Evolutionary conservation across 2,888 invertebrate species (phyloP).

Genomic region (Eupithecia inturbata): DNA sequence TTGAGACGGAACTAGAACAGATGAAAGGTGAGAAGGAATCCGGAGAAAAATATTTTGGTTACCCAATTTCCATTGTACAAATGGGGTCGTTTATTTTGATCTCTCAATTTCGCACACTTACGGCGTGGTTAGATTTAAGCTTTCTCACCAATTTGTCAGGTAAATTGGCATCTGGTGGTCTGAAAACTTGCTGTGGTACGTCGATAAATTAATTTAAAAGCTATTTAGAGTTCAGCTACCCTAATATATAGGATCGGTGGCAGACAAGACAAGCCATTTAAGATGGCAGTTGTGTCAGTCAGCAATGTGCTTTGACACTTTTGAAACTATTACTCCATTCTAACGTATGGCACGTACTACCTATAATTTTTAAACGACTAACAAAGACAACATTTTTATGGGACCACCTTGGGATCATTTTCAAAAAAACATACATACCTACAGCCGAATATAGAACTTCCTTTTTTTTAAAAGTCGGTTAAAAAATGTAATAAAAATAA

Average conservation of each 20-base stretch:
- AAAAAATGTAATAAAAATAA: too few species aligned
- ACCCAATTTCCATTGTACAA: neutral
- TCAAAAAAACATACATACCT: too few species aligned
- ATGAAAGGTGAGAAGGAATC: neutral
- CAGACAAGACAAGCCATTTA: neutral
- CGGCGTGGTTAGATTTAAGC: neutral
- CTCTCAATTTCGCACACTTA: neutral
- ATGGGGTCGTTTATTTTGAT: neutral
- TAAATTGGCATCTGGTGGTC: neutral
- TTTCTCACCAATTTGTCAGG: neutral
- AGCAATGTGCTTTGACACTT: neutral
- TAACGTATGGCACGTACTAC: neutral
- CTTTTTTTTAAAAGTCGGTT: too few species aligned
- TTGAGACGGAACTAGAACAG: neutral
- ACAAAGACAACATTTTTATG: too few species aligned
- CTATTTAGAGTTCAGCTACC: neutral
- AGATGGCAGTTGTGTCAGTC: too few species aligned
- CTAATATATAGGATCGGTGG: neutral
- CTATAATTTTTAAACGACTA: too few species aligned
- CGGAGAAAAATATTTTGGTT: neutral
- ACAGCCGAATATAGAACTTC: too few species aligned
- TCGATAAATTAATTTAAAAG: slow-evolving; percentile 2
- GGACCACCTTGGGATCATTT: too few species aligned
- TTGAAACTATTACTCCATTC: neutral
- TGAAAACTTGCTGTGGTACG: neutral